These are phyloP conservation scores for Prosopocoilus inquinatus DNA, from an alignment of 2,888 invertebrate genomes.

Conservation along the genomic window DNA sequence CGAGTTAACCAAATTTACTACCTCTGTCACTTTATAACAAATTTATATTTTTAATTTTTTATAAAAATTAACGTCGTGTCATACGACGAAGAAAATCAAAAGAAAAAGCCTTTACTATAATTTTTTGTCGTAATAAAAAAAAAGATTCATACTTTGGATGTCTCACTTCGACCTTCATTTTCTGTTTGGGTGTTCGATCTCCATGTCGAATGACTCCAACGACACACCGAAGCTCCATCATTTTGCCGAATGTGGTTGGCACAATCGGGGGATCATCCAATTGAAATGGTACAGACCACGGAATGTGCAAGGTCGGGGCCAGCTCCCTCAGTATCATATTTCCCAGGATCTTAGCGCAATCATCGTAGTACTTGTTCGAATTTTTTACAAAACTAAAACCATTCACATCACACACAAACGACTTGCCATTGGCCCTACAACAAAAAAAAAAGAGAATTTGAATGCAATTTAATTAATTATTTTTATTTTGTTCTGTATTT, in stretches of 20 bases:
- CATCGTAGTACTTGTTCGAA: slow-evolving; percentile 99
- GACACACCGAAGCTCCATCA: slow-evolving; percentile 91
- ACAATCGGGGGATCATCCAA: slow-evolving; percentile 98
- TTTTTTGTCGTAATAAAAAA: background rate
- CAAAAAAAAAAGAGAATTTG: slow-evolving; percentile 10
- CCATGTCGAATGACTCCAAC: slow-evolving; percentile 98
- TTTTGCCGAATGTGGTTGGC: slow-evolving; percentile 97
- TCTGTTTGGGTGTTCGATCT: slow-evolving; percentile 98
- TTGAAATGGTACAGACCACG: slow-evolving; percentile 96
- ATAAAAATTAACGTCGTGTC: no score
- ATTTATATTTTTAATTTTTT: no score
- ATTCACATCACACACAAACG: slow-evolving; percentile 99
- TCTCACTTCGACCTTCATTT: slow-evolving; percentile 99
- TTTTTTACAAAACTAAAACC: slow-evolving; percentile 99
- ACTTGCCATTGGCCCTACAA: slow-evolving; percentile 92
- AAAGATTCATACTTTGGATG: slow-evolving; percentile 75
- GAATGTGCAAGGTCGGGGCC: slow-evolving; percentile 94
- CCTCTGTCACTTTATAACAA: no score
- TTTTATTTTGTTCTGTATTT: no score
- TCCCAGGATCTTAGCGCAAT: slow-evolving; percentile 96
- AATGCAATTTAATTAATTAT: background rate
- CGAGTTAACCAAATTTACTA: no score
- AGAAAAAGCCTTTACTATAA: no score
- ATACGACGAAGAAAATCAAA: no score
- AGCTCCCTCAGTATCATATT: slow-evolving; percentile 96